Percentiles rank a stretch among this genome's conserved stretches.
phyloP scores from a whole-genome alignment of 2,888 invertebrate genomes.

The Didymodactylos carnosus region DNA sequence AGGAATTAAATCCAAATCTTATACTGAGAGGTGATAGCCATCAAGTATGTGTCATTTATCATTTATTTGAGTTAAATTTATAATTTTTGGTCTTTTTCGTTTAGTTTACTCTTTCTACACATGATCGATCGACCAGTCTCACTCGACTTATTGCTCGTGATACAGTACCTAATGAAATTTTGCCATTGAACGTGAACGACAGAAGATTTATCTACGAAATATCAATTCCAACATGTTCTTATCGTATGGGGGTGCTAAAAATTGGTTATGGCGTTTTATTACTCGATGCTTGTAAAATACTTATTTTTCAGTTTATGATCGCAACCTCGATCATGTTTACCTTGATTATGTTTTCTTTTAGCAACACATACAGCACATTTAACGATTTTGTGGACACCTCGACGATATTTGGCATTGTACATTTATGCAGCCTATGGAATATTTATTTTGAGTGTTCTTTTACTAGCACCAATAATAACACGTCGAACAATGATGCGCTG shows the following conservation, averaged over 20 bases:
- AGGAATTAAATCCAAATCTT: not conserved
- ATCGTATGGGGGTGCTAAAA: conserved; percentile 70
- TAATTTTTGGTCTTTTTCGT: not conserved
- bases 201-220: conserved; percentile 34
- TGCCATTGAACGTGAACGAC: not conserved
- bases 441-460: not conserved
- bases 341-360: not conserved
- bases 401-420: not conserved
- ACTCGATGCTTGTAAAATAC: conserved; percentile 40
- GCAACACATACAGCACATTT: not conserved
- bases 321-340: not conserved
- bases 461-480: no score
- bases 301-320: no score
- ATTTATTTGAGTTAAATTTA: not conserved
- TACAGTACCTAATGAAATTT: not conserved
- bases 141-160: not conserved
- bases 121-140: not conserved
- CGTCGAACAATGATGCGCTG: no score
- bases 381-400: not conserved
- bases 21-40: conserved; percentile 16
- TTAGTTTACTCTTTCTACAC: not conserved
- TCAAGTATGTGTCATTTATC: conserved; percentile 19
- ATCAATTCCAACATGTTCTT: conserved; percentile 76
- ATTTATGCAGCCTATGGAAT: not conserved
- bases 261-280: conserved; percentile 69